Evolutionary conservation across 2,888 invertebrate genomes (phyloP), one percentile per base, ranked within the genome.

Genomic region (Bursaphelenchus okinawaensis): DNA sequence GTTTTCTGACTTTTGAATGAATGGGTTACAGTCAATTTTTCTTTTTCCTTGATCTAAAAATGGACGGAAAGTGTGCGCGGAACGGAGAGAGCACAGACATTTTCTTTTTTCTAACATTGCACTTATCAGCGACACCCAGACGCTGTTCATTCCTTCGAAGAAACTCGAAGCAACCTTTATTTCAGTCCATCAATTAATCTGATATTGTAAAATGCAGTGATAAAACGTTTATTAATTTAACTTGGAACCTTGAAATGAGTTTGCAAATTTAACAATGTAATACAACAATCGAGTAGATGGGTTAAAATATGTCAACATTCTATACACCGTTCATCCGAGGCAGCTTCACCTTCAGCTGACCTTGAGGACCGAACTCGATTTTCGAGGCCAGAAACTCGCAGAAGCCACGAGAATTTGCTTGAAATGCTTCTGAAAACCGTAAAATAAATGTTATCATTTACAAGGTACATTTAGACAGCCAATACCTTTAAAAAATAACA

Each of bases 381-480:
- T 54, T 50, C 19, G 60, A 59, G 28, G 60, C 60, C 24, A 59
- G 52, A 20, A 51, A 59, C 22, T 50, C 55, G 28, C 60, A 59
- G 19, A 59, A 24, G 24, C 16, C 20, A 20, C 31, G 40, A 9
- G 12, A 8, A 50, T 59, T 50, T 12, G 40, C 31, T 22, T 22
- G 20, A 20, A 24, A 59, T 20, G 60, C 52, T 16, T 59, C 60
- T 59, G 7, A n/a, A n/a, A n/a, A n/a, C n/a, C n/a, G n/a, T n/a
- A n/a, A n/a, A n/a, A n/a, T n/a, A n/a, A n/a, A n/a, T n/a, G n/a
- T n/a, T n/a, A n/a, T n/a, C n/a, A n/a, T n/a, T n/a, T n/a, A n/a
- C n/a, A n/a, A n/a, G n/a, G n/a, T n/a, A n/a, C n/a, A n/a, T n/a
- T n/a, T n/a, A n/a, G n/a, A n/a, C n/a, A n/a, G n/a, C n/a, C n/a